Evolutionary conservation across 2,113 vertebrate species (phyloP), one percentile per base, ranked within the genome.

Genomic region (Oxyruncus cristatus): DNA sequence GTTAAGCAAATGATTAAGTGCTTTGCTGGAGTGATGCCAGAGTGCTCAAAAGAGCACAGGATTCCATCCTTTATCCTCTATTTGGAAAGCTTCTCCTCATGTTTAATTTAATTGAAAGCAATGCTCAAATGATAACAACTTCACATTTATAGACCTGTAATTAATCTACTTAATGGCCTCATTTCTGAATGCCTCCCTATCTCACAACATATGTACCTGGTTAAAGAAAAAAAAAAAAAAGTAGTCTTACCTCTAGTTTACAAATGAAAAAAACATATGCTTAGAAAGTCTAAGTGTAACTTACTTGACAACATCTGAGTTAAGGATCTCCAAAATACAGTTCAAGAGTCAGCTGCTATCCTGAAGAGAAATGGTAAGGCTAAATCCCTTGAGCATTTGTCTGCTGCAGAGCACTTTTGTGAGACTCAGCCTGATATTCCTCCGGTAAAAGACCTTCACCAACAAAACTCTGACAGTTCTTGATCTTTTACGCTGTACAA

Each of bases 101-200:
- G 88, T 96, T 97, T 95, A 94, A 96, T 95, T 96, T 96, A 96
- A 97, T 72, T 94, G 93, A 97, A 96, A 96, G 93, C 85, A 93
- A 95, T 89, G 88, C 83, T 86, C 85, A 92, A 94, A 96, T 75
- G 91, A 75, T 96, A 97, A 96, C 88, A 96, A 90, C 88, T 84
- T 94, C 93, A 70, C 86, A 81, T 92, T 96, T 95, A 95, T 4
- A 93, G 79, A 91, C 79, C 80, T 68, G 65, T 92, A 94, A 96
- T 95, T 95, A 93, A 95, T 96, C 79, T 91, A 76, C 35, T 80
- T 87, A 96, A 91, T 87, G 65, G 80, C 66, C 65, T 92, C 11
- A 86, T 86, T 92, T 86, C 67, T 41, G 59, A 83, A 59, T 8
- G 2, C 46, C n/a, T 94, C 78, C 33, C 44, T 91, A 86, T 85